Conservation (phyloP, 2,113 vertebrate genomes). For the Steatornis caripensis region DNA sequence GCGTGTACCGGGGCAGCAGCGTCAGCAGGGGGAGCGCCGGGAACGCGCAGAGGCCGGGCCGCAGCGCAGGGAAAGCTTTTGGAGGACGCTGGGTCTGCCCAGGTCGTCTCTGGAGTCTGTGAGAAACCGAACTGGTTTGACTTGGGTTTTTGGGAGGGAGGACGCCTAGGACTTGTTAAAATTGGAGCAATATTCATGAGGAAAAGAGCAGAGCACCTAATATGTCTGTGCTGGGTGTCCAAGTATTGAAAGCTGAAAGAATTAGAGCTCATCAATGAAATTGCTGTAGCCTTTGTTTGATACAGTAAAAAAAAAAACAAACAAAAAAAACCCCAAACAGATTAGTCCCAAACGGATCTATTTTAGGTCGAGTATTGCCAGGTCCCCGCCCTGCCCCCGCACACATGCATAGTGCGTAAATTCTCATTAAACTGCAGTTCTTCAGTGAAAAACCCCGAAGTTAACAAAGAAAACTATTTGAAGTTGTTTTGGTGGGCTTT, state of each 20-base stretch:
- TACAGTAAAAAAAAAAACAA: neutral
- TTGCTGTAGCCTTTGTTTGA: neutral
- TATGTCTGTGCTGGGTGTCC: accelerated
- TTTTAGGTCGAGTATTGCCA: accelerated
- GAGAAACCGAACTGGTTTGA: neutral
- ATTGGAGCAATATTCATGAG: neutral
- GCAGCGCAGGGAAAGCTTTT: accelerated
- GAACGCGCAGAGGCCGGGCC: neutral
- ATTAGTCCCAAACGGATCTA: neutral
- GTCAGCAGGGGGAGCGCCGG: neutral
- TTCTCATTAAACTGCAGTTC: neutral
- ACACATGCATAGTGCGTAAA: accelerated
- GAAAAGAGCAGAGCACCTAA: neutral
- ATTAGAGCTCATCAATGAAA: neutral
- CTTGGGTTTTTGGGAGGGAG: too few species aligned
- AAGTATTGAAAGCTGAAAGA: neutral
- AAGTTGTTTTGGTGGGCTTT: neutral
- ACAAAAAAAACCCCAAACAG: too few species aligned
- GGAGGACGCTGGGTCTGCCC: accelerated
- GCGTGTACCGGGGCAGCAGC: accelerated
- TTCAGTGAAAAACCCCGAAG: neutral
- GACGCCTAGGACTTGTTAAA: neutral
- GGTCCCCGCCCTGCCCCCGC: too few species aligned
- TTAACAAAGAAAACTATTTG: neutral
- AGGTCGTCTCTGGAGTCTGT: accelerated